These are phyloP conservation scores for Drosophila persimilis DNA, from an alignment of 1,140 invertebrate genomes.

Conservation along the genomic window DNA sequence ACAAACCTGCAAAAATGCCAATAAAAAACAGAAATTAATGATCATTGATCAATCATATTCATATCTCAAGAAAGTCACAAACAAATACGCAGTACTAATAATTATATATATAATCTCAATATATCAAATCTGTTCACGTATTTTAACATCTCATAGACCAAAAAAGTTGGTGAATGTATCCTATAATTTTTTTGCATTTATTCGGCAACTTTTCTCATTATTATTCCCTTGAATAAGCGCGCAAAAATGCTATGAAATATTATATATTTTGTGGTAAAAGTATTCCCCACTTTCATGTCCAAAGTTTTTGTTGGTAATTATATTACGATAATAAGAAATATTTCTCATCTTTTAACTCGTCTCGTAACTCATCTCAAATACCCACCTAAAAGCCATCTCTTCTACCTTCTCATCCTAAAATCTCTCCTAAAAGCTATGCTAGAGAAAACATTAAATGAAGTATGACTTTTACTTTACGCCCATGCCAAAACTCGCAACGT, in stretches of 20 bases:
- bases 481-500: slow-evolving; percentile 24
- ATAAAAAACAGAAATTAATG: slow-evolving; percentile 11
- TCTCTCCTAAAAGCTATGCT: not conserved
- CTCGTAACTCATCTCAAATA: not conserved
- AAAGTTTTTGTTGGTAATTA: not conserved
- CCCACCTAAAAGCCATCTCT: not conserved
- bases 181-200: no score
- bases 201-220: no score
- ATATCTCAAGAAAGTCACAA: not conserved
- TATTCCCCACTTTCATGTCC: not conserved
- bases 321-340: slow-evolving; percentile 16
- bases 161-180: no score
- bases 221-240: no score
- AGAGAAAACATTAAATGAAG: slow-evolving; percentile 22
- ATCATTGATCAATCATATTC: not conserved
- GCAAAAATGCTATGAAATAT: no score
- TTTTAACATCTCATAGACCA: not conserved
- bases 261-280: no score
- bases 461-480: slow-evolving; percentile 54
- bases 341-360: not conserved
- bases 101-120: no score
- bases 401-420: slow-evolving; percentile 4
- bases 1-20: slow-evolving; percentile 20
- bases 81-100: not conserved
- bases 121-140: no score